Conservation (phyloP, 2,797 vertebrate genomes). For the Micromesistius poutassou region DNA sequence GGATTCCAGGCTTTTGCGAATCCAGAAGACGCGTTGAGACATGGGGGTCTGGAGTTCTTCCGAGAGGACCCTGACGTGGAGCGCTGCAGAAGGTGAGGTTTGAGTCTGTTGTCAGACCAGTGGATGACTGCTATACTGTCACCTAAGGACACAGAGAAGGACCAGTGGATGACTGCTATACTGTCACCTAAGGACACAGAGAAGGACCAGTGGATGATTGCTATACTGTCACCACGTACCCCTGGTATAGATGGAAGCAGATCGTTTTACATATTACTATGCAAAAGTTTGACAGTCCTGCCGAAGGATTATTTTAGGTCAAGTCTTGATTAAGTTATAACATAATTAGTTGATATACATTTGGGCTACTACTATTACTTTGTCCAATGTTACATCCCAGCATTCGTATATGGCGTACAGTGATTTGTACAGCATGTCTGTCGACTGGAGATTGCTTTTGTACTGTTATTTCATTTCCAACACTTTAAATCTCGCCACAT, state of each 20-base stretch:
- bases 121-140: too few relatives aligned
- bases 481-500: not conserved
- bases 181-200: too few relatives aligned
- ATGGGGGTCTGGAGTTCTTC: constrained; percentile 81
- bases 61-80: constrained; percentile 84
- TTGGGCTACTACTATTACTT: not conserved
- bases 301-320: not conserved
- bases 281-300: not conserved
- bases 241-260: too few relatives aligned
- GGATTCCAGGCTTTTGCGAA: constrained; percentile 87
- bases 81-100: constrained; percentile 79
- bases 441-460: not conserved
- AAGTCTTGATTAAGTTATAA: not conserved
- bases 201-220: too few relatives aligned
- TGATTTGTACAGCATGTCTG: not conserved
- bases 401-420: not conserved
- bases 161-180: too few relatives aligned
- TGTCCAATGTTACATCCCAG: not conserved
- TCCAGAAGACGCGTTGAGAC: constrained; percentile 85
- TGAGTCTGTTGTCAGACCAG: too few relatives aligned
- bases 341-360: not conserved
- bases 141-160: too few relatives aligned
- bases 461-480: not conserved
- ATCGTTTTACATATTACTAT: too few relatives aligned
- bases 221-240: too few relatives aligned